Percentiles rank a stretch among this genome's conserved stretches.
Evolutionary conservation across 1,140 invertebrate genomes (phyloP).

Genomic region (Drosophila santomea): DNA sequence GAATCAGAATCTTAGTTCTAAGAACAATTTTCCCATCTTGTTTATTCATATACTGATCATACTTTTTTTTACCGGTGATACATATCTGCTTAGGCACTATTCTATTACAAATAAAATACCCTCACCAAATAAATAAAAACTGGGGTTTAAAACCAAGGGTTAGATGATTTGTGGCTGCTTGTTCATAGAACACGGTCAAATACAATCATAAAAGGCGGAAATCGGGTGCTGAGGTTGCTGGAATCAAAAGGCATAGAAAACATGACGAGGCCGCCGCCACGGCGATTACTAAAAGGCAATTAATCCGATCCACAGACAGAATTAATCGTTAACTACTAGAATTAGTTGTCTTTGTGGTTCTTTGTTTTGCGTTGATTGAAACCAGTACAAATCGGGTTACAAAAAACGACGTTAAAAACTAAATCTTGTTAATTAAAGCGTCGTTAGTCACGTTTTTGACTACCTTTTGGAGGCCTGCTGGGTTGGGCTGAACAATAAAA

Average conservation of each 20-base stretch:
- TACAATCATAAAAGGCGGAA: slow-evolving; percentile 58
- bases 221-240: slow-evolving; percentile 62
- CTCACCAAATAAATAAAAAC: neutral
- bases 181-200: slow-evolving; percentile 41
- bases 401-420: slow-evolving; percentile 31
- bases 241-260: slow-evolving; percentile 37
- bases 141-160: neutral
- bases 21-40: too few species aligned
- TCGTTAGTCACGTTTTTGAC: slow-evolving; percentile 60
- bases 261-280: slow-evolving; percentile 37
- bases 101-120: neutral
- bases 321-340: slow-evolving; percentile 61
- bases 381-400: slow-evolving; percentile 15
- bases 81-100: too few species aligned
- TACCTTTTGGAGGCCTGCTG: slow-evolving; percentile 23
- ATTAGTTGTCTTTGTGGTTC: slow-evolving; percentile 39
- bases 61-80: too few species aligned
- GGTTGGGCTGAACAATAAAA: slow-evolving; percentile 41
- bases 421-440: slow-evolving; percentile 63
- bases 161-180: slow-evolving; percentile 54
- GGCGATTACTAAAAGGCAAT: slow-evolving; percentile 62
- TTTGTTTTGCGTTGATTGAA: slow-evolving; percentile 31
- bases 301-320: slow-evolving; percentile 54
- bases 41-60: too few species aligned
- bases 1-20: too few species aligned